Evolutionary conservation across 2,888 invertebrate genomes (phyloP).

Genomic region (Gymnoscelis rufifasciata): DNA sequence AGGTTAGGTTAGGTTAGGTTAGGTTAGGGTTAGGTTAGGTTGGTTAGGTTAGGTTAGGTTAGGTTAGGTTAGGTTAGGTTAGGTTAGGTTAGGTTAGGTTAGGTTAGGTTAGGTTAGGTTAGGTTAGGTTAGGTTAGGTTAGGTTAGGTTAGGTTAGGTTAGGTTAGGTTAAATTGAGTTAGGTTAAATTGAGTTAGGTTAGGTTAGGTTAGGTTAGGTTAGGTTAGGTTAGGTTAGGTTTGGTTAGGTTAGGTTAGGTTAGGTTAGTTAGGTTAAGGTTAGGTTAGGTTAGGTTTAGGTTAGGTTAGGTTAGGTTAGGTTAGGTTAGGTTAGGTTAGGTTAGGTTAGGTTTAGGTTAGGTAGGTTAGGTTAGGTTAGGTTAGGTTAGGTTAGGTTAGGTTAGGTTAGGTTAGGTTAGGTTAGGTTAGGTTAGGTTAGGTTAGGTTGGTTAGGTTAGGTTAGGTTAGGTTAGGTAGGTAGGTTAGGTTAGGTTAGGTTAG

Average conservation of each 20-base stretch:
- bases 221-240: slow-evolving; percentile 32
- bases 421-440: slow-evolving; percentile 24
- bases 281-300: slow-evolving; percentile 32
- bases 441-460: slow-evolving; percentile 12
- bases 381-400: slow-evolving; percentile 28
- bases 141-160: slow-evolving; percentile 8
- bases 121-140: slow-evolving; percentile 7
- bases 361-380: slow-evolving; percentile 26
- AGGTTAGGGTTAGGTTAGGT: slow-evolving; percentile 24
- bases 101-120: slow-evolving; percentile 8
- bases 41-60: slow-evolving; percentile 26
- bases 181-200: slow-evolving; percentile 11
- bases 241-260: slow-evolving; percentile 29
- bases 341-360: slow-evolving; percentile 29
- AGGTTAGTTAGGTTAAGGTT: slow-evolving; percentile 31
- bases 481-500: slow-evolving; percentile 12
- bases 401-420: slow-evolving; percentile 28
- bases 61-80: slow-evolving; percentile 25
- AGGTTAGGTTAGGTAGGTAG: slow-evolving; percentile 12
- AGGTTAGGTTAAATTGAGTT: slow-evolving; percentile 8
- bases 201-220: slow-evolving; percentile 27
- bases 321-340: slow-evolving; percentile 32
- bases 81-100: slow-evolving; percentile 6
- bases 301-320: slow-evolving; percentile 29
- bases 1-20: slow-evolving; percentile 24